These are phyloP conservation scores for Heliconius hewitsoni DNA, from an alignment of 1,140 invertebrate species.

Conservation along the genomic window DNA sequence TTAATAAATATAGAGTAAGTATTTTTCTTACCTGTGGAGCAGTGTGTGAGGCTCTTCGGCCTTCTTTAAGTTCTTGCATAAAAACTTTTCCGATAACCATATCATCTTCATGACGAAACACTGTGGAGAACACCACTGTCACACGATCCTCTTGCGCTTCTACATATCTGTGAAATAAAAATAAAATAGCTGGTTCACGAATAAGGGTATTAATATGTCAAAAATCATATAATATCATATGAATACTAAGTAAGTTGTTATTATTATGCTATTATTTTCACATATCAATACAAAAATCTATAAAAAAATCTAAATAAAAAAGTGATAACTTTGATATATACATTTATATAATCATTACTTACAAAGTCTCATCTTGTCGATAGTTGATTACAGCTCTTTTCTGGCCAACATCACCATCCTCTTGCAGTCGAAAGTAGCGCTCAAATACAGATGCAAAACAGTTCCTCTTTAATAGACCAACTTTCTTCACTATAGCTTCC, in stretches of 20 bases:
- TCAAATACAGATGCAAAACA: conserved; percentile 99
- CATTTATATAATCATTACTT: conserved; percentile 69
- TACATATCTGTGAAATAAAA: conserved; percentile 89
- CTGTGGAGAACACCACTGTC: conserved; percentile 99
- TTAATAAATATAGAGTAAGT: too few species aligned
- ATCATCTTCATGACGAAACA: conserved; percentile 99
- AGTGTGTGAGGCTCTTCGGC: conserved; percentile 97
- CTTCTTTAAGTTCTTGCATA: conserved; percentile 99
- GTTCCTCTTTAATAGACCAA: conserved; percentile 97
- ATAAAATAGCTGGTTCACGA: too few species aligned
- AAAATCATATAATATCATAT: too few species aligned
- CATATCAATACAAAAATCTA: too few species aligned
- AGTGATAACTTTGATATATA: neutral
- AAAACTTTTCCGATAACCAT: conserved; percentile 99
- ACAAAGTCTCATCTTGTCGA: conserved; percentile 99
- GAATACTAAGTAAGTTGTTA: too few species aligned
- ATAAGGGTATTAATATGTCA: too few species aligned
- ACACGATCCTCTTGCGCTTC: conserved; percentile 99
- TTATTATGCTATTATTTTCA: too few species aligned
- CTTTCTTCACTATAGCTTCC: conserved; percentile 94
- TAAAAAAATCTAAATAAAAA: too few species aligned
- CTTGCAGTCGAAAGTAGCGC: conserved; percentile 99
- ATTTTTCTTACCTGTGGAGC: conserved; percentile 86
- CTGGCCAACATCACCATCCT: conserved; percentile 93
- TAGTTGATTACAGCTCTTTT: conserved; percentile 99